Conservation (phyloP, 1,140 invertebrate species). For the Limonius californicus region DNA sequence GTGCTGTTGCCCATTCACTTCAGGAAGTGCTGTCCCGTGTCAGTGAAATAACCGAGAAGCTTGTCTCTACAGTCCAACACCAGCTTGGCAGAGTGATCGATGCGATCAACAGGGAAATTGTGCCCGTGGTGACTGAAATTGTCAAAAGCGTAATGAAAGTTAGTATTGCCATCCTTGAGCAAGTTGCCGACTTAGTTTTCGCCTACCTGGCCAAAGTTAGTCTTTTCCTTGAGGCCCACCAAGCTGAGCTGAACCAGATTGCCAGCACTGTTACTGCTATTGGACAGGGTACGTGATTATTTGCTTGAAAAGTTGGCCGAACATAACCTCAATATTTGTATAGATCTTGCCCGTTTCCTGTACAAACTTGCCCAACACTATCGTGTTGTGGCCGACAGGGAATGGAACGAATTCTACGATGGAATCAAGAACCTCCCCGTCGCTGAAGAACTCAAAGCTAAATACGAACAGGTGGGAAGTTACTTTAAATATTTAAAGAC, state of each 20-base stretch:
- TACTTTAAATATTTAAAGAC: not conserved
- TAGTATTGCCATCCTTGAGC: conserved; percentile 48
- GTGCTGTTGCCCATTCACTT: conserved; percentile 48
- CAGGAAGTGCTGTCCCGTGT: conserved; percentile 50
- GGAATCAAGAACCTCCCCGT: conserved; percentile 55
- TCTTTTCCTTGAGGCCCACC: conserved; percentile 57
- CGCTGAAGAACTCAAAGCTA: conserved; percentile 50
- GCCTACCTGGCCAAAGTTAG: conserved; percentile 52
- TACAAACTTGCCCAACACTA: conserved; percentile 49
- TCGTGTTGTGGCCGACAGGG: conserved; percentile 50
- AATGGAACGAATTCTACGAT: conserved; percentile 48
- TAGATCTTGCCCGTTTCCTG: conserved; percentile 52
- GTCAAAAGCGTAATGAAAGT: conserved; percentile 49
- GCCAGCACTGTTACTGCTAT: conserved; percentile 53
- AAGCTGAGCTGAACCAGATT: conserved; percentile 63
- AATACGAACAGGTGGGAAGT: conserved; percentile 32
- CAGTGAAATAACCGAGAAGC: conserved; percentile 48
- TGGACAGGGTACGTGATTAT: conserved; percentile 47
- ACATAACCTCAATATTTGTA: conserved; percentile 19
- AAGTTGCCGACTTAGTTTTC: conserved; percentile 49
- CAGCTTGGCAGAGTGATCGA: conserved; percentile 50
- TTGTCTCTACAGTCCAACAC: conserved; percentile 44
- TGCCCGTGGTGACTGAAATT: conserved; percentile 57
- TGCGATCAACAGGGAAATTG: conserved; percentile 51
- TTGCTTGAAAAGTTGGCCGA: not conserved